A percentile compares a stretch with the other conserved stretches of the same genome.
Evolutionary conservation across 2,797 vertebrate species (phyloP).

Genomic region (Sebastes melanostomus): DNA sequence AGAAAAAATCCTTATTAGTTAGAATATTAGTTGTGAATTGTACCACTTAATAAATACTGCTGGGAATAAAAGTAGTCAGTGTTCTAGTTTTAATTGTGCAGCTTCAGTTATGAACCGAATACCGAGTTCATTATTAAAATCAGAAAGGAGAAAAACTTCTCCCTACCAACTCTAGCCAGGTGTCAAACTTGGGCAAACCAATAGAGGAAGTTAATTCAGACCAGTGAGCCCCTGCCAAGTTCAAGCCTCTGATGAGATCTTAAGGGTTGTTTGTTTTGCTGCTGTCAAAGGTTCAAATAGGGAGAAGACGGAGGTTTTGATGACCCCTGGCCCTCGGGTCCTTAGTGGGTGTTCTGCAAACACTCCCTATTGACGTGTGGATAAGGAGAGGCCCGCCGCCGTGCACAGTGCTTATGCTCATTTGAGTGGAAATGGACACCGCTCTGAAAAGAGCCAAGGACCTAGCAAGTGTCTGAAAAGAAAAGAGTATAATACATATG

Average conservation of each 20-base stretch:
- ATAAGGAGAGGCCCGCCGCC: conserved; percentile 67
- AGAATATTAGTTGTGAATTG: background rate
- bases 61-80: background rate
- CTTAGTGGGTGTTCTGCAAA: conserved; percentile 79
- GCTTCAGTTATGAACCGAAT: background rate
- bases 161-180: conserved; percentile 26
- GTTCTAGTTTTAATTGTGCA: background rate
- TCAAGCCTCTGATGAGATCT: conserved; percentile 77
- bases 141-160: background rate
- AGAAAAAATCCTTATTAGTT: background rate
- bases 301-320: conserved; percentile 75
- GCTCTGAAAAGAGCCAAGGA: conserved; percentile 61
- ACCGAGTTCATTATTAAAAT: background rate
- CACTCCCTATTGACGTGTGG: conserved; percentile 74
- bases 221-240: conserved; percentile 67
- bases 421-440: conserved; percentile 73
- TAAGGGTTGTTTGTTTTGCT: conserved; percentile 80
- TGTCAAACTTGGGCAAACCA: conserved; percentile 45
- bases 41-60: background rate
- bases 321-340: conserved; percentile 76
- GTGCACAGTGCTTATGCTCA: conserved; percentile 58
- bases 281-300: conserved; percentile 74
- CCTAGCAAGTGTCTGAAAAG: conserved; percentile 49
- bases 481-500: conserved; percentile 49
- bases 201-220: conserved; percentile 60